Evolutionary conservation across 2,888 invertebrate genomes (phyloP), one percentile per base, ranked within the genome.

Genomic region (Nemotelus nigrinus): DNA sequence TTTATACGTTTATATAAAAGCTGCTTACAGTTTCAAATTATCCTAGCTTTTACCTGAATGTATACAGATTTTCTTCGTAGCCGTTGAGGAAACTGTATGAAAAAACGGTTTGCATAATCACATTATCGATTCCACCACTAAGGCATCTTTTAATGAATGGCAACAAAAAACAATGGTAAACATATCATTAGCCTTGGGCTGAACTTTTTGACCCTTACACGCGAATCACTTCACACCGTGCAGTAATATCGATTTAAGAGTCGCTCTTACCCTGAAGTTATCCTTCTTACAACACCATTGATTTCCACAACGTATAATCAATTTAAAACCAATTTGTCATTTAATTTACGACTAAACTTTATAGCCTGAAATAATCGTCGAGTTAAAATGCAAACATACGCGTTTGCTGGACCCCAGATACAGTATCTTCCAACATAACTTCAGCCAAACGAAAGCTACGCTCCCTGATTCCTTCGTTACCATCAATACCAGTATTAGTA

Each of bases 311-410:
- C 77, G 72, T 74, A 81, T 81, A 82, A 82, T 81, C 82, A 82
- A 82, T 82, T 82, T 82, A 82, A 82, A 82, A 81, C 81, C 81
- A 82, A 82, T 82, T 82, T 82, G 81, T 82, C 81, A 81, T 82
- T 81, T 82, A 82, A 82, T 82, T 82, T 82, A 82, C 81, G 81
- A 82, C 78, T 79, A 70, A 78, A 80, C 80, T 79, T 80, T 79
- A 79, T 77, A 78, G 80, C 81, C 80, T 78, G 74, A 78, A 72
- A 79, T 79, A 79, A 79, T 78, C 79, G 79, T 76, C 63, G 63
- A 68, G 72, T 78, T 79, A 77, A 79, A 77, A 77, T 78, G 77
- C 77, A 79, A 72, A 78, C 64, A 60, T 48, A 74, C 60, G 58
- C 47, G 48, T 43, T 45, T n/a, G 43, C 44, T 47, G 72, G 58